Conservation (phyloP, 2,797 vertebrate genomes). For the Sparidentex hasta region DNA sequence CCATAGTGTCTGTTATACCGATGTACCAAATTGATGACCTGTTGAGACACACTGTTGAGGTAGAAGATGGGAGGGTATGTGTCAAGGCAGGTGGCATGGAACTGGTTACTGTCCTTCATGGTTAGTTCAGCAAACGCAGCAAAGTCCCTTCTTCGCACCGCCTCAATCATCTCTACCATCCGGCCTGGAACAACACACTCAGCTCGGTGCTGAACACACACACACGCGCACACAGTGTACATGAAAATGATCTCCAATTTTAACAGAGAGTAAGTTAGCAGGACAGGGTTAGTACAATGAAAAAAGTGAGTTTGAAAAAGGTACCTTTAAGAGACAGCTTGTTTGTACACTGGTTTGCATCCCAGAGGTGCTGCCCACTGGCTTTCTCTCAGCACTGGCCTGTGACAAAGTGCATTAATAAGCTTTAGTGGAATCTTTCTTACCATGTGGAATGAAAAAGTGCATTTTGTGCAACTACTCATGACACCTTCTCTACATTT, state of each 20-base stretch:
- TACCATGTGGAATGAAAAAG: neutral
- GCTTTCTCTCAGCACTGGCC: slow-evolving; percentile 93
- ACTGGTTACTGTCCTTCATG: slow-evolving; percentile 98
- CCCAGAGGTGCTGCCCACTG: slow-evolving; percentile 90
- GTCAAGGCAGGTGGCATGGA: slow-evolving; percentile 96
- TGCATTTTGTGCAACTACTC: neutral
- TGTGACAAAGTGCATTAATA: slow-evolving; percentile 64
- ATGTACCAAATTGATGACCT: slow-evolving; percentile 90
- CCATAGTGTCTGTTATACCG: slow-evolving; percentile 89
- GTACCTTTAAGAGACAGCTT: slow-evolving; percentile 91
- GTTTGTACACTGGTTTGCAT: slow-evolving; percentile 96
- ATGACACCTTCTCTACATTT: neutral
- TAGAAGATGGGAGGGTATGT: slow-evolving; percentile 98
- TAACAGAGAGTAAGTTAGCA: neutral
- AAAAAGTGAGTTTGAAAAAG: slow-evolving; percentile 1
- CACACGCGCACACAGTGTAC: neutral
- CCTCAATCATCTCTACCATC: slow-evolving; percentile 89
- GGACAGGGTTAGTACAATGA: neutral
- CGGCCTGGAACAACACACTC: slow-evolving; percentile 89
- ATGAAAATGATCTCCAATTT: neutral
- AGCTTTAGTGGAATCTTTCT: neutral
- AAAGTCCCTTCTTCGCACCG: slow-evolving; percentile 89
- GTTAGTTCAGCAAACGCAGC: slow-evolving; percentile 91
- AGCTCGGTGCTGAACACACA: slow-evolving; percentile 88
- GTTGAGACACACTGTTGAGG: slow-evolving; percentile 89